Base-by-base conservation (phyloP, 2,888 invertebrate genomes). In the Tethea ocularis region DNA sequence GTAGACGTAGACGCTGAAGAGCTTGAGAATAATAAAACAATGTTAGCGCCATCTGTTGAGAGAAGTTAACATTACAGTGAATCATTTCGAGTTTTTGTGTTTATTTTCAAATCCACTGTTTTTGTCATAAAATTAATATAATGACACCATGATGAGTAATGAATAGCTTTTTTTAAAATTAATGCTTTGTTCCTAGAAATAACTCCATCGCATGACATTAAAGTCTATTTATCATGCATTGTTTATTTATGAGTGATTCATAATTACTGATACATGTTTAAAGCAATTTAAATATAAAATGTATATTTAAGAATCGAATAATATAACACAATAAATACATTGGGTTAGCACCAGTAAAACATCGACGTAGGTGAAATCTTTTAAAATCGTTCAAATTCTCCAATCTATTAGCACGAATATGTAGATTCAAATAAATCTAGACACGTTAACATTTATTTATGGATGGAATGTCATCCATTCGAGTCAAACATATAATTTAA, bases 401-500 rank as follows among this genome's bases (percentile, higher is more conserved):
- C 15, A n/a, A 38, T 2, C 1, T 38, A 38, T 38, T n/a, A 38
- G n/a, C 5, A 38, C n/a, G n/a, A 38, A 38, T 38, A 38, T 38
- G n/a, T 7, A 38, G 7, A 38, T 38, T 38, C 8, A 33, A 38
- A 38, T 38, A 38, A n/a, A 38, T 38, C 41, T n/a, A 41, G n/a
- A 41, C 17, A 41, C 41, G 41, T 8, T 17, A 41, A 15, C 17
- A 41, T 46, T 20, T 46, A 46, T 46, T 46, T 46, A 46, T 46
- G 20, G 53, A 17, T 53, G 20, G 29, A 29, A 29, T 53, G 53
- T 53, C 24, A 53, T 53, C 20, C 53, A 46, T 46, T n/a, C 7
- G n/a, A 46, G 46, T 20, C 53, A 29, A 29, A 29, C 26, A 29
- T 29, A 8, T 33, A 66, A 57, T 58, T 66, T 60, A 57, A 62